Conservation (phyloP, 2,797 vertebrate genomes). For the Tenualosa ilisha region DNA sequence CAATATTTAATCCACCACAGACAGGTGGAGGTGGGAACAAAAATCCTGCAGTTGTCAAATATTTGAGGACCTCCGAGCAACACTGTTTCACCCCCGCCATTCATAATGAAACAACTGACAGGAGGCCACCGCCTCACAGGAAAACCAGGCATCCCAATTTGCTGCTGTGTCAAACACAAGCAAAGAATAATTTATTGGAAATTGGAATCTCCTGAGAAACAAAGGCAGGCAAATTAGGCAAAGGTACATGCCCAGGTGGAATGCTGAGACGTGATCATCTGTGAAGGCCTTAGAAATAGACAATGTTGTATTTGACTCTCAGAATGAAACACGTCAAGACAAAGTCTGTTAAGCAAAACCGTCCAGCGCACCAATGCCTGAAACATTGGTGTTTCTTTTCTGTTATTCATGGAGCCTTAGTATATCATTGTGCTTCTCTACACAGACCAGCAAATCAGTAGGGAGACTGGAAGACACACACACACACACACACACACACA, state of each 20-base stretch:
- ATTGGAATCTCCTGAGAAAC: not conserved
- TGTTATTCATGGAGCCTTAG: not conserved
- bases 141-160: not conserved
- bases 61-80: not conserved
- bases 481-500: not conserved
- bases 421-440: not conserved
- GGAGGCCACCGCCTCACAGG: not conserved
- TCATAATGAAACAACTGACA: constrained; percentile 17
- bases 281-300: not conserved
- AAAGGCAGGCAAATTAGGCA: not conserved
- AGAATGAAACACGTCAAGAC: not conserved
- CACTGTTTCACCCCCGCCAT: not conserved
- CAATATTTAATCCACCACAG: constrained; percentile 12
- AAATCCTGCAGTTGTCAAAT: not conserved
- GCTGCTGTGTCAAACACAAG: not conserved
- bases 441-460: constrained; percentile 7
- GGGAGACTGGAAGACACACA: not conserved
- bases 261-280: not conserved
- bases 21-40: not conserved
- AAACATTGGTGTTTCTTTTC: not conserved
- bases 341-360: not conserved
- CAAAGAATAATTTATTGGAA: not conserved
- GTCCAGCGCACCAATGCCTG: not conserved
- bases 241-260: not conserved
- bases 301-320: not conserved